These are phyloP conservation scores for Elysia chlorotica DNA, from an alignment of 1,140 invertebrate genomes.

Conservation along the genomic window DNA sequence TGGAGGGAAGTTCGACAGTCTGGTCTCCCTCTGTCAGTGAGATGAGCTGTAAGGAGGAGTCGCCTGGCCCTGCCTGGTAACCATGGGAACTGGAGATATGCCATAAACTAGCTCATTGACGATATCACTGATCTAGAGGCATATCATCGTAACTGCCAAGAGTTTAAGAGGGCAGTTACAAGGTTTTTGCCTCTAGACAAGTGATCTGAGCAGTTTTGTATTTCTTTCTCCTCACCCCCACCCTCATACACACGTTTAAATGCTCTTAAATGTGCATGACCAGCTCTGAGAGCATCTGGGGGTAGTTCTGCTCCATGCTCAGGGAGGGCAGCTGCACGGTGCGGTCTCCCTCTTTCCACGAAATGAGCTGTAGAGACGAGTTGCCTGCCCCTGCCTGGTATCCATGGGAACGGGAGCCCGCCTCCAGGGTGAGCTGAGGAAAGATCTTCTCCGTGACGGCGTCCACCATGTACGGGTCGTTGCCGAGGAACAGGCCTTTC, in stretches of 20 bases:
- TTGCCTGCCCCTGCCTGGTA: conserved; percentile 33
- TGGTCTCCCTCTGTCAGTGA: conserved; percentile 62
- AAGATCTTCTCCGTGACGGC: conserved; percentile 62
- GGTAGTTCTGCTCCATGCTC: conserved; percentile 65
- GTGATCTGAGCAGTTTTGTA: too few species aligned
- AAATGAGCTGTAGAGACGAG: conserved; percentile 57
- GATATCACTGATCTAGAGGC: too few species aligned
- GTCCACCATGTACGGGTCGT: conserved; percentile 66
- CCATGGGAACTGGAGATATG: too few species aligned
- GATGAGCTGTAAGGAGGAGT: conserved; percentile 55
- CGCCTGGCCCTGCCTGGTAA: conserved; percentile 32
- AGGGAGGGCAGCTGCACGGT: conserved; percentile 63
- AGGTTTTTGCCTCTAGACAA: too few species aligned
- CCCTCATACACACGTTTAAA: too few species aligned
- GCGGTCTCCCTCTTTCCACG: conserved; percentile 61
- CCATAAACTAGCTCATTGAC: too few species aligned
- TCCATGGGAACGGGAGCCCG: conserved; percentile 30
- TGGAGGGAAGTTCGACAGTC: conserved; percentile 61
- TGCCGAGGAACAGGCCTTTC: conserved; percentile 56
- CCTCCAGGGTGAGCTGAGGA: conserved; percentile 60
- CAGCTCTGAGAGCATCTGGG: conserved; percentile 65
- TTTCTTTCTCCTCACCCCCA: too few species aligned
- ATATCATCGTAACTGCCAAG: too few species aligned
- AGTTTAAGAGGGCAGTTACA: too few species aligned
- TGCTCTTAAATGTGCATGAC: conserved; percentile 58